Evolutionary conservation across 2,113 vertebrate genomes (phyloP), one percentile per base, ranked within the genome.

Genomic region (Chionomys nivalis): DNA sequence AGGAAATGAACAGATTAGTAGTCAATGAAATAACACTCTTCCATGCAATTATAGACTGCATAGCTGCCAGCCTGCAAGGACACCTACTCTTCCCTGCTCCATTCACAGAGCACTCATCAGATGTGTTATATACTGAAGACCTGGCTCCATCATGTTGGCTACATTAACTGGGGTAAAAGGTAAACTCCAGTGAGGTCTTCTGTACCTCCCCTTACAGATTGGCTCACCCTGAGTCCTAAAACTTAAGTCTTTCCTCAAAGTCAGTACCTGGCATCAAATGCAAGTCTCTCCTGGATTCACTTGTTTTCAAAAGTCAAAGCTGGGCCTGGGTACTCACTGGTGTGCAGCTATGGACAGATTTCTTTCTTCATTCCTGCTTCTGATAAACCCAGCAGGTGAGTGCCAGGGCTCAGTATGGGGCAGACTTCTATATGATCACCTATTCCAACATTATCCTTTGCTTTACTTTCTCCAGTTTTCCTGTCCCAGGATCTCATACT

Each of bases 41-140:
- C 9, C 8, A 10, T 55, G 4, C 9, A 11, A 36, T 55, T 55
- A 79, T 21, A 55, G 49, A 11, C 19, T 55, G 52, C 49, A 55
- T 21, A 55, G 0, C 5, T 23, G 19, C 2, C 5, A 55, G 49
- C 4, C 4, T 81, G 4, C 3, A 33, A 23, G 3, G 78, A 0
- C 10, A 55, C 44, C 11, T 55, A 11, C 31, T 55, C 49, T 49
- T 49, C 49, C 12, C 33, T 23, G 36, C 36, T 72, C 2, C 17
- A 21, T 39, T 9, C 36, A 21, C 36, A 72, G 8, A 39, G 3
- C 1, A n/a, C 16, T 23, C 36, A 39, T 39, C 17, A 73, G n/a
- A 73, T 8, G 31, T 73, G 66, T 73, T 73, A 1, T 36, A 19
- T 10, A 9, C 36, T 73, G n/a, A 72, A 19, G 3, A 10, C 36